Evolutionary conservation across 2,113 vertebrate species (phyloP), one percentile per base, ranked within the genome.

Genomic region (Balaeniceps rex): DNA sequence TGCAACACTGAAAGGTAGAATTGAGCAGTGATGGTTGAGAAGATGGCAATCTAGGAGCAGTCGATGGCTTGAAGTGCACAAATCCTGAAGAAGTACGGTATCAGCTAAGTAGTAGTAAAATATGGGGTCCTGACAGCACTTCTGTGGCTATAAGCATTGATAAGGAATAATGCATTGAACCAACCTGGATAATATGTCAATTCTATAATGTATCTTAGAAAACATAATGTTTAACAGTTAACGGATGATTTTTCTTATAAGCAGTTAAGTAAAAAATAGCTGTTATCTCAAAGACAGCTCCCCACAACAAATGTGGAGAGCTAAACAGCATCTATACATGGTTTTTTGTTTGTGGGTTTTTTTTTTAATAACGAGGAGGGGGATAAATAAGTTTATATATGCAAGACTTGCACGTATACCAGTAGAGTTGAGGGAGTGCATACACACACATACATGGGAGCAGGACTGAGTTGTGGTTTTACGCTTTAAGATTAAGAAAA

Each of bases 381-480:
- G 3, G 9, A 13, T 79, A 51, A 52, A 47, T 69, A 14, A 25
- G 3, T 58, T 26, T 70, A 3, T 33, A 11, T 23, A 19, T 17
- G 14, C 4, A 69, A 13, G 34, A 5, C 1, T 47, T 86, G 6
- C 7, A 12, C 0, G 0, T 4, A 5, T 14, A 18, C 28, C 4
- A 19, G 36, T 40, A 60, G 21, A 26, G 10, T 9, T 68, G 12
- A n/a, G 8, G 17, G 14, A 76, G 6, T 24, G 4, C 52, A 15
- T 40, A 28, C 8, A 38, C 12, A 34, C 6, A 23, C 11, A 9
- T 17, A 31, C 14, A 29, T 5, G 7, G 23, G 38, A 71, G 23
- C 11, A 71, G 42, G 42, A 40, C 42, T 38, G n/a, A 64, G 11
- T 10, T 76, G 22, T 36, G 24, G 3, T 3, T 78, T 81, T 65